Conservation (phyloP, 2,113 vertebrate genomes). For the Sigmodon hispidus region DNA sequence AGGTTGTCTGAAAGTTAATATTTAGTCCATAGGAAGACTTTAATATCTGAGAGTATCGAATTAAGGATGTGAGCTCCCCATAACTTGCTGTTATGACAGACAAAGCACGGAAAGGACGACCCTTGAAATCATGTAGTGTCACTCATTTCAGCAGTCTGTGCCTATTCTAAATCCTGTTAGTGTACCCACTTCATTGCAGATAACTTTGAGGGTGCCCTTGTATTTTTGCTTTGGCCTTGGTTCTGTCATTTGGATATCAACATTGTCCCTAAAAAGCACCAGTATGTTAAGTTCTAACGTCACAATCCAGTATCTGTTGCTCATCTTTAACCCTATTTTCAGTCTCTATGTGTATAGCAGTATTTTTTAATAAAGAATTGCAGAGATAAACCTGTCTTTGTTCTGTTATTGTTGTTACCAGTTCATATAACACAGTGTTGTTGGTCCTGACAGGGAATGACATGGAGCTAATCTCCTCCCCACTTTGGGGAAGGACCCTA, state of each 20-base stretch:
- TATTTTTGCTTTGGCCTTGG: constrained; percentile 84
- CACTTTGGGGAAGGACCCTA: background rate
- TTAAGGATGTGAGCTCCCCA: constrained; percentile 79
- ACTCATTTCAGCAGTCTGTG: constrained; percentile 84
- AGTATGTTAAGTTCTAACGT: constrained; percentile 87
- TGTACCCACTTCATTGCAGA: constrained; percentile 88
- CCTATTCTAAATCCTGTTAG: constrained; percentile 84
- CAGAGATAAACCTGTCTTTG: constrained; percentile 85
- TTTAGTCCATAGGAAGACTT: constrained; percentile 82
- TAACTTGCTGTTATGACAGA: constrained; percentile 83
- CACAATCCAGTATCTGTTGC: constrained; percentile 87
- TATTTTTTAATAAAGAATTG: constrained; percentile 99
- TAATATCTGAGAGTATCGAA: constrained; percentile 76
- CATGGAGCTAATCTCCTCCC: background rate
- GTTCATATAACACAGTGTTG: background rate
- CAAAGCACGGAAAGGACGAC: constrained; percentile 89
- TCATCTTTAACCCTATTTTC: constrained; percentile 89
- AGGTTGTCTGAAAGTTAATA: constrained; percentile 86
- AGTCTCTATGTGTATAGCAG: constrained; percentile 99
- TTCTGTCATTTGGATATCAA: constrained; percentile 86
- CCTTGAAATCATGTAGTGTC: constrained; percentile 84
- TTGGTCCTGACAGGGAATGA: background rate
- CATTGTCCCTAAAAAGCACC: constrained; percentile 88
- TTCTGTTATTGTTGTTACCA: background rate
- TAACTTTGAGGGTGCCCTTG: constrained; percentile 86